Evolutionary conservation across 30 jellyfish, hydroid and myxozoan species (phyloP).

Genomic region (Chrysaora quinquecirrha): DNA sequence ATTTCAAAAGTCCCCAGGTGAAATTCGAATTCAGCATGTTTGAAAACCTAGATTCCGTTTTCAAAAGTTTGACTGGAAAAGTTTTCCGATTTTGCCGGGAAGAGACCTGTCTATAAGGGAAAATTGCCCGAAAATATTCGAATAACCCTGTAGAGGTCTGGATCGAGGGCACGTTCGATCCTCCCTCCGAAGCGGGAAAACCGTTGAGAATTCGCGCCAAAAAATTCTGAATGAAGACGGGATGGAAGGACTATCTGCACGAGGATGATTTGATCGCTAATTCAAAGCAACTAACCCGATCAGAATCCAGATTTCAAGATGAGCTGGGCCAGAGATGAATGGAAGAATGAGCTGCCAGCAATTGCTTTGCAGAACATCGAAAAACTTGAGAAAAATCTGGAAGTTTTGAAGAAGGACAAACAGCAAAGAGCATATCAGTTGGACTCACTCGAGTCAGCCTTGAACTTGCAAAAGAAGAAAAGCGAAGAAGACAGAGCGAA

Average conservation of each 20-base stretch:
- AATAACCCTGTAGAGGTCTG: not conserved
- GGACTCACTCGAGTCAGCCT: conserved; percentile 78
- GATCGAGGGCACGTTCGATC: conserved; percentile 55
- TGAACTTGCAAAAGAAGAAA: conserved; percentile 78
- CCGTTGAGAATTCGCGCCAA: conserved; percentile 56
- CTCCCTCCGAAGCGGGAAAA: conserved; percentile 8
- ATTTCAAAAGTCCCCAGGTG: no score
- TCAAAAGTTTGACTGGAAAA: no score
- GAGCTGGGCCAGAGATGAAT: conserved; percentile 93
- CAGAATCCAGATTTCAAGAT: conserved; percentile 1
- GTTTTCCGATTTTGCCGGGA: no score
- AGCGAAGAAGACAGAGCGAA: conserved; percentile 73
- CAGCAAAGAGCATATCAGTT: conserved; percentile 76
- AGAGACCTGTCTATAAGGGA: no score
- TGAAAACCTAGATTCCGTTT: no score
- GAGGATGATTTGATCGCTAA: no score
- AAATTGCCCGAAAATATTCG: no score
- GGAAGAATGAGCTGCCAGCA: conserved; percentile 86
- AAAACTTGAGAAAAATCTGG: conserved; percentile 68
- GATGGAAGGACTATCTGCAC: no score
- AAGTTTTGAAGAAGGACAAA: conserved; percentile 70
- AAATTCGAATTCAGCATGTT: no score
- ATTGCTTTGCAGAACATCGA: conserved; percentile 74
- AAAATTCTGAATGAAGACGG: conserved; percentile 12
- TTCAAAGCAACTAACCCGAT: no score